Conservation (phyloP, 2,888 invertebrate genomes). For the Lycocerus yunnanus region DNA sequence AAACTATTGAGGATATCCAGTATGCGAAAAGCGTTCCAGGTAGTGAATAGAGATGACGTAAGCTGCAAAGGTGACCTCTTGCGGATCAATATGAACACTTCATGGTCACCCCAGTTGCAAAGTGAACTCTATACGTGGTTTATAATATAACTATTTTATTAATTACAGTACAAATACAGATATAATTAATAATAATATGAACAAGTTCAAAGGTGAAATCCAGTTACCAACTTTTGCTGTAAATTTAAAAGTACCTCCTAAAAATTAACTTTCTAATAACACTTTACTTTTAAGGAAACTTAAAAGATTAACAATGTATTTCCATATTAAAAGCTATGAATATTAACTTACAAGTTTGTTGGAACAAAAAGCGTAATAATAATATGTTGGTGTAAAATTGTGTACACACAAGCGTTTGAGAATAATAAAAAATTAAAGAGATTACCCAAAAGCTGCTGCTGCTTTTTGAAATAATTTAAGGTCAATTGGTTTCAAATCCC, state of each 20-base stretch:
- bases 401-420: background rate
- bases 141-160: background rate
- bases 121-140: conserved; percentile 12
- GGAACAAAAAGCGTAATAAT: background rate
- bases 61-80: conserved; percentile 35
- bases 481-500: background rate
- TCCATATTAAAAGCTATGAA: background rate
- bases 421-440: background rate
- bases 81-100: conserved; percentile 32
- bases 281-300: background rate
- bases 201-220: background rate
- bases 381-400: background rate
- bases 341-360: background rate
- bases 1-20: background rate
- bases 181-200: background rate
- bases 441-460: background rate
- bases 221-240: background rate
- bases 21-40: conserved; percentile 18
- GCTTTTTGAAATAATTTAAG: background rate
- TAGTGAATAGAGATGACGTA: conserved; percentile 34
- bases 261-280: background rate
- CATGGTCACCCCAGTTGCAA: conserved; percentile 22
- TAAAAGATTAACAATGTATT: background rate
- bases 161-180: background rate
- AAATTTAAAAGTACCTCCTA: no score